Evolutionary conservation across 2,888 invertebrate genomes (phyloP), one percentile per base, ranked within the genome.

Genomic region (Acrobasis consociella): DNA sequence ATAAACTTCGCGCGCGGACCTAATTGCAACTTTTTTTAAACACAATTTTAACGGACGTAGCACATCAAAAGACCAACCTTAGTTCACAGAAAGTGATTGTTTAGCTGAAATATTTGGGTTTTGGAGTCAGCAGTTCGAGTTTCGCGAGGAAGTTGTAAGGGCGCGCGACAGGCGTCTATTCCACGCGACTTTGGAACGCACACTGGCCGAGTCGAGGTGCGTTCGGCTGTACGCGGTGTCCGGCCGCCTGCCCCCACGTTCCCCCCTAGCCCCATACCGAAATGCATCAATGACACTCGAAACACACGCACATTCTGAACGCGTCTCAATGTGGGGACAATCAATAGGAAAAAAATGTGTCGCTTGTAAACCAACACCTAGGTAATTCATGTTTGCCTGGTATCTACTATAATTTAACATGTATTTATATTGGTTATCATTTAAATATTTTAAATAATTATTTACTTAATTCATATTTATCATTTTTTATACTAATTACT

Each of bases 251-350:
- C 82, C 84, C 73, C 76, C 83, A 77, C 75, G 61, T 61, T 31
- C 31, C 75, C 88, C 84, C 80, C 74, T 77, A 77, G 77, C 81
- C 88, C 85, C 90, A 90, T 78, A 86, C 89, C 89, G 86, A 91
- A 89, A 89, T 91, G 92, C 92, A 91, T 91, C 91, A 91, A 90
- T 91, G 91, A 89, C 89, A 91, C 87, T 87, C 80, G 80, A 85
- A 85, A 80, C 78, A 88, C 86, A 86, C 91, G 89, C 91, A 89
- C 89, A 89, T 86, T 86, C 82, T 81, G 81, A 82, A 80, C 83
- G 80, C 80, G 76, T 71, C 76, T 73, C 72, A 73, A 75, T 78
- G 76, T 78, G 82, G 79, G 82, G 80, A 80, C 81, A 84, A 86
- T 85, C 85, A 82, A 86, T 86, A 81, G 66, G 68, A 72, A 78